Evolutionary conservation across 2,113 vertebrate genomes (phyloP).

Genomic region (Pipra filicauda): DNA sequence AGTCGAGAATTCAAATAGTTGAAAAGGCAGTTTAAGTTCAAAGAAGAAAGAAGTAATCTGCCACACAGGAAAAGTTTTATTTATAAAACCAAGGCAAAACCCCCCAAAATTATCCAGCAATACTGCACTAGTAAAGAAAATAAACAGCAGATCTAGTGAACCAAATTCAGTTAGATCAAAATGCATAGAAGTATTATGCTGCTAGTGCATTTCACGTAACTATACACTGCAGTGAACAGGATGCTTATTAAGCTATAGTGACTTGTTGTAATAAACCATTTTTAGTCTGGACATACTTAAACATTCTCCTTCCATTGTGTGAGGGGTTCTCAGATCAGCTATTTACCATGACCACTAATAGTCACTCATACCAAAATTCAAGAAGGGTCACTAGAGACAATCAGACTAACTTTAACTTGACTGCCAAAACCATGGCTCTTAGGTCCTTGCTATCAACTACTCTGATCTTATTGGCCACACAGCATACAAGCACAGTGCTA

Average conservation of each 20-base stretch:
- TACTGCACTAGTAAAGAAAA: not conserved
- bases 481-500: not conserved
- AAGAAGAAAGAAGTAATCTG: not conserved
- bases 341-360: not conserved
- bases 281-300: not conserved
- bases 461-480: not conserved
- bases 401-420: not conserved
- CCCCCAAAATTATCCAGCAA: not conserved
- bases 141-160: not conserved
- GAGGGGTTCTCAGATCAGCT: not conserved
- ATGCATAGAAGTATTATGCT: not conserved
- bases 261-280: not conserved
- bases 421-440: not conserved
- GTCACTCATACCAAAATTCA: not conserved
- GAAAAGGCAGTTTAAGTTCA: not conserved
- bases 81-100: not conserved
- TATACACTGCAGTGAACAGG: not conserved
- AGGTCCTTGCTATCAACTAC: not conserved
- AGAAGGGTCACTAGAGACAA: not conserved
- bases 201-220: not conserved
- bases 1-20: not conserved
- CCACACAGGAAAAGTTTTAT: not conserved
- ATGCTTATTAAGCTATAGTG: not conserved
- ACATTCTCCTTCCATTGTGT: not conserved
- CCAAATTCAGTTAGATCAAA: not conserved